These are phyloP conservation scores for Zaprionus africanus DNA, from an alignment of 1,140 invertebrate genomes.

Conservation along the genomic window DNA sequence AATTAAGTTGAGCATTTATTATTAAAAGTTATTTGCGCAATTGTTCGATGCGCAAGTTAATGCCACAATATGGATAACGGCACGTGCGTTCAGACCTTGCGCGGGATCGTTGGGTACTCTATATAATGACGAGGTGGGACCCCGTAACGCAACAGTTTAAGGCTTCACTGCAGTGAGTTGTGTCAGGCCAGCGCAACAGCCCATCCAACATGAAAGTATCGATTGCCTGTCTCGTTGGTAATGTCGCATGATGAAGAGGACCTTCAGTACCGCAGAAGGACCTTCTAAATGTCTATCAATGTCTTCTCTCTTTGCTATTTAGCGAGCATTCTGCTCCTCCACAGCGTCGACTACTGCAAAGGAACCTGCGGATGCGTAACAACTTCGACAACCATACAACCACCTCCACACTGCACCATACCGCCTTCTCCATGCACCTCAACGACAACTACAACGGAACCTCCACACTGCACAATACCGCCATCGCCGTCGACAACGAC, in stretches of 20 bases:
- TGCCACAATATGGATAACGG: neutral
- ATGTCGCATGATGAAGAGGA: neutral
- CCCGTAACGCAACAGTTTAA: neutral
- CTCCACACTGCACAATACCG: neutral
- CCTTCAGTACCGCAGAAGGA: neutral
- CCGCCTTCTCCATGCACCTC: neutral
- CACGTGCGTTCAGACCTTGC: neutral
- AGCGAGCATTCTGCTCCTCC: constrained; percentile 20
- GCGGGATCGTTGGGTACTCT: neutral
- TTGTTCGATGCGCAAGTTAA: constrained; percentile 16
- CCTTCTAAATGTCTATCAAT: neutral
- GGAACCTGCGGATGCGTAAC: neutral
- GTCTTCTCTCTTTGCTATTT: neutral
- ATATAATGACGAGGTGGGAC: constrained; percentile 4
- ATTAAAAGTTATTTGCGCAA: constrained; percentile 35
- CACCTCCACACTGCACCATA: neutral
- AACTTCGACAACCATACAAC: neutral
- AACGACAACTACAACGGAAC: neutral
- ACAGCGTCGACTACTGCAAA: neutral
- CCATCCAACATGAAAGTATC: neutral
- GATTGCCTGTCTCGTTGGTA: constrained; percentile 10
- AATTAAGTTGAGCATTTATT: constrained; percentile 22
- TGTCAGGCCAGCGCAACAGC: neutral
- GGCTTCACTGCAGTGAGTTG: neutral
- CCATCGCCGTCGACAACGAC: neutral